Percentiles rank a stretch among this genome's conserved stretches.
Conservation (phyloP, 2,797 vertebrate species). For the Prunella strophiata region DNA sequence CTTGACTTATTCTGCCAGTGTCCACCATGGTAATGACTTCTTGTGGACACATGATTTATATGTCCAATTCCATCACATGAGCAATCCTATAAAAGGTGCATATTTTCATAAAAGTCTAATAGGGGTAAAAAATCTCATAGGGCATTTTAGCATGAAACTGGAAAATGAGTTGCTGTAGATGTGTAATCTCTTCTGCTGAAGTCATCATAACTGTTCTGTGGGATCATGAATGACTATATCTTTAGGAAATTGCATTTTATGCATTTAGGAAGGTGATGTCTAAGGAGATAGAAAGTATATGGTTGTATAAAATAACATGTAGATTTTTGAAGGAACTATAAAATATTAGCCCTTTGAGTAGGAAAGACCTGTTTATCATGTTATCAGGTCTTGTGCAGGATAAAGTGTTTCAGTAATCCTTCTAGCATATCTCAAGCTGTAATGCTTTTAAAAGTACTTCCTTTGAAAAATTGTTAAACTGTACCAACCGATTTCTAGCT, state of each 20-base stretch:
- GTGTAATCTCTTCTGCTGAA: slow-evolving; percentile 68
- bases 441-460: slow-evolving; percentile 48
- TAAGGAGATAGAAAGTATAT: slow-evolving; percentile 52
- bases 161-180: slow-evolving; percentile 57
- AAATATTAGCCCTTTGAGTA: slow-evolving; percentile 56
- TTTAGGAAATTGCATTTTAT: slow-evolving; percentile 59
- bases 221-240: slow-evolving; percentile 57
- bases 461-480: slow-evolving; percentile 53
- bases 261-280: slow-evolving; percentile 40
- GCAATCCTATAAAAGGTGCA: slow-evolving; percentile 63
- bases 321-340: slow-evolving; percentile 58
- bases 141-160: slow-evolving; percentile 60
- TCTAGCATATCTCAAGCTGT: slow-evolving; percentile 29
- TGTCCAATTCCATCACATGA: slow-evolving; percentile 58
- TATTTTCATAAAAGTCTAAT: slow-evolving; percentile 65
- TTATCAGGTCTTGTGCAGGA: background rate
- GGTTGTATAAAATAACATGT: slow-evolving; percentile 61
- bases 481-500: slow-evolving; percentile 22
- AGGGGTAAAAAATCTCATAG: slow-evolving; percentile 61
- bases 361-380: slow-evolving; percentile 40
- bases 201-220: slow-evolving; percentile 63
- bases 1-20: slow-evolving; percentile 60
- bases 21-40: slow-evolving; percentile 63
- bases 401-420: slow-evolving; percentile 36
- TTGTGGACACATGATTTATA: slow-evolving; percentile 65